Percentiles rank a stretch among this genome's conserved stretches.
These are phyloP conservation scores for Sebastes taczanowskii DNA, from an alignment of 2,797 vertebrate species.

Conservation along the genomic window DNA sequence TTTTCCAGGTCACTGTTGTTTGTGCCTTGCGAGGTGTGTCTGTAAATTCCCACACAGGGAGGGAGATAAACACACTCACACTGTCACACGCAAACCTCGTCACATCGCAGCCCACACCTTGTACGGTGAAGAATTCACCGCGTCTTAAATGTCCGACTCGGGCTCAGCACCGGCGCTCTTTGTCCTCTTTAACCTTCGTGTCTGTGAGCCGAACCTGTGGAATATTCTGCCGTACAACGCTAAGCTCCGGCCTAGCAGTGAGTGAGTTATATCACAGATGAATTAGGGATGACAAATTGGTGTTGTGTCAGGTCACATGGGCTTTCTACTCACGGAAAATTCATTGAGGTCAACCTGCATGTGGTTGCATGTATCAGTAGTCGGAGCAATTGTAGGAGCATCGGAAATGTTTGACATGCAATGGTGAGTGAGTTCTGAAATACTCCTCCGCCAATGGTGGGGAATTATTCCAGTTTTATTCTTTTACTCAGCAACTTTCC, in stretches of 20 bases:
- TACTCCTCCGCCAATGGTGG: neutral
- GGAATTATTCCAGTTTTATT: slow-evolving; percentile 2
- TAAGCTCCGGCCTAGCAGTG: neutral
- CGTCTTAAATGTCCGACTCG: neutral
- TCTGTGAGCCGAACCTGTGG: neutral
- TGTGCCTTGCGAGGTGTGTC: slow-evolving; percentile 76
- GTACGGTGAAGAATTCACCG: slow-evolving; percentile 43
- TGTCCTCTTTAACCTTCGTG: neutral
- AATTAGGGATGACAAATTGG: slow-evolving; percentile 48
- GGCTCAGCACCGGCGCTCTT: neutral
- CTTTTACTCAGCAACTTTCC: neutral
- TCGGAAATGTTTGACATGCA: slow-evolving; percentile 31
- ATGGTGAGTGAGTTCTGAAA: slow-evolving; percentile 13
- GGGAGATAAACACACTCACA: slow-evolving; percentile 75
- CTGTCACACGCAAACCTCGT: slow-evolving; percentile 65
- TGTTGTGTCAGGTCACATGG: slow-evolving; percentile 16
- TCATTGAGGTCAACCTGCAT: slow-evolving; percentile 29
- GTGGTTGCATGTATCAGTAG: slow-evolving; percentile 10
- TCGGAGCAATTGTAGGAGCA: slow-evolving; percentile 11
- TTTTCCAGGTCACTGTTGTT: slow-evolving; percentile 82
- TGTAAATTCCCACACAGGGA: slow-evolving; percentile 78
- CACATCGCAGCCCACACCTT: slow-evolving; percentile 59
- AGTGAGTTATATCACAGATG: slow-evolving; percentile 29
- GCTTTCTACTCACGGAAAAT: slow-evolving; percentile 24
- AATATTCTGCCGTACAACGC: neutral